phyloP scores from a whole-genome alignment of 2,888 invertebrate species.

The Corbicula japonica region DNA sequence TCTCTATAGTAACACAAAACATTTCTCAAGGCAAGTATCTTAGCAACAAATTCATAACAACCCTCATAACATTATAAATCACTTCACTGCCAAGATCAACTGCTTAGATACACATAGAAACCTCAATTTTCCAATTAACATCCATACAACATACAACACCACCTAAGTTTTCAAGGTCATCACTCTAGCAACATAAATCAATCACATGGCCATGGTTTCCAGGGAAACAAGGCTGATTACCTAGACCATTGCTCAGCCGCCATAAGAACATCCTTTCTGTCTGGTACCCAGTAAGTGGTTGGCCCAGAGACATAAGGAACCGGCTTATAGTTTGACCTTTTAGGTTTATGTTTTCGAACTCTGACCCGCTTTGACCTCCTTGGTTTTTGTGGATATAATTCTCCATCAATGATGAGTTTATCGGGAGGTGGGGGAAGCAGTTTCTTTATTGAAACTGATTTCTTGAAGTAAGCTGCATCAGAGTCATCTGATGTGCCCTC shows the following conservation, averaged over 20 bases:
- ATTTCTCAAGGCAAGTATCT: no score
- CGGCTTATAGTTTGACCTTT: constrained; percentile 39
- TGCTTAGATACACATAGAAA: no score
- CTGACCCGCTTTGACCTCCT: constrained; percentile 55
- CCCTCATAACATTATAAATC: no score
- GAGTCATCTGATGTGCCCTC: constrained; percentile 36
- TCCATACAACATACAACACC: constrained; percentile 3
- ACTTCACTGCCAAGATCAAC: no score
- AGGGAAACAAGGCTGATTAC: constrained; percentile 48
- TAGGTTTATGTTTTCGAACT: constrained; percentile 55
- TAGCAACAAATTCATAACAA: no score
- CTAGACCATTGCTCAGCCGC: constrained; percentile 64
- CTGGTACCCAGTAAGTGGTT: constrained; percentile 58
- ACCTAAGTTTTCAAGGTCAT: constrained; percentile 31
- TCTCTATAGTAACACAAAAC: no score
- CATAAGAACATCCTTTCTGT: constrained; percentile 60
- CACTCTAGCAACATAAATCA: constrained; percentile 49
- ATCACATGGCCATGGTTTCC: constrained; percentile 58
- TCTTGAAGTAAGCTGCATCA: constrained; percentile 45
- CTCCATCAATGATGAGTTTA: constrained; percentile 53
- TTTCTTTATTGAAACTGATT: constrained; percentile 56
- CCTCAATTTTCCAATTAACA: not conserved
- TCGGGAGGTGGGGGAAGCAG: constrained; percentile 59
- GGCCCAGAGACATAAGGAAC: constrained; percentile 61
- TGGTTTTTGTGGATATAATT: constrained; percentile 45